Conservation (phyloP, 2,113 vertebrate genomes). For the Oenanthe oenanthe region DNA sequence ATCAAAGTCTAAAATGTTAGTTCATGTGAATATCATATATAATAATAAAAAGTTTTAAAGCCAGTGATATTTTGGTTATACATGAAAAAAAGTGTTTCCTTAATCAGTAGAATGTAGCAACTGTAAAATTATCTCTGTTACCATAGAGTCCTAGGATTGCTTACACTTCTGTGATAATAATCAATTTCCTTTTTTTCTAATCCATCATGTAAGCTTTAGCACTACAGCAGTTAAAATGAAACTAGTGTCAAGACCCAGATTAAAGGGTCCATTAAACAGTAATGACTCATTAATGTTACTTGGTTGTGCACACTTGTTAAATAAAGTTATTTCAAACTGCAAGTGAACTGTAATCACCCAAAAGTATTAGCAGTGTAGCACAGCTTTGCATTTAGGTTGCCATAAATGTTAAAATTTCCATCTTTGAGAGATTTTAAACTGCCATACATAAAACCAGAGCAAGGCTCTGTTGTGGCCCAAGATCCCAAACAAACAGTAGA, state of each 20-base stretch:
- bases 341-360: neutral
- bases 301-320: neutral
- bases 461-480: neutral
- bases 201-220: neutral
- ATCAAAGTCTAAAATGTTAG: neutral
- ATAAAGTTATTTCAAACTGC: neutral
- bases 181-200: neutral
- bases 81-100: neutral
- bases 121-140: neutral
- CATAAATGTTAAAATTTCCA: neutral
- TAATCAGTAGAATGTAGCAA: neutral
- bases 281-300: neutral
- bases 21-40: neutral
- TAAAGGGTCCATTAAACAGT: constrained; percentile 23
- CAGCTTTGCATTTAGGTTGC: neutral
- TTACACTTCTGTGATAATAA: neutral
- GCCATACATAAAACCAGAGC: neutral
- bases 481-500: neutral
- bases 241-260: neutral
- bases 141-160: neutral
- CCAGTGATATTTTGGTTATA: neutral
- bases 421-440: neutral
- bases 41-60: neutral
- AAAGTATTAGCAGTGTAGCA: neutral
- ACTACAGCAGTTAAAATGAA: constrained; percentile 5